These are phyloP conservation scores for Rallus limicola DNA, from an alignment of 2,113 vertebrate genomes.

Conservation along the genomic window DNA sequence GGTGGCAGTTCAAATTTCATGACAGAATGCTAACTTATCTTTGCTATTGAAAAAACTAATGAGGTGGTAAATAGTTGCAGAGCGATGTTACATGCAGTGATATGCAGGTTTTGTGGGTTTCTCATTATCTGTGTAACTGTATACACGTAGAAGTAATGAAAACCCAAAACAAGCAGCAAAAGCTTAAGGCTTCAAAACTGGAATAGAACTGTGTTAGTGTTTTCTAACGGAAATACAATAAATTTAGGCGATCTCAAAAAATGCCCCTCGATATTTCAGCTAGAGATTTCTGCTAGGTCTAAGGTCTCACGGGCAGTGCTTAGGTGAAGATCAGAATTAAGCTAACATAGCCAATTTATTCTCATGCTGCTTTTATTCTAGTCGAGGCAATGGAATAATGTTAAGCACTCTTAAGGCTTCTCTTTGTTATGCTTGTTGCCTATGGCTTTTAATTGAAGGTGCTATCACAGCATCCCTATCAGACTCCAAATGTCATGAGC, in stretches of 20 bases:
- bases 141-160: slow-evolving; percentile 19
- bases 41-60: slow-evolving; percentile 51
- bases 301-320: neutral
- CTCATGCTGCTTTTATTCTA: slow-evolving; percentile 8
- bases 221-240: neutral
- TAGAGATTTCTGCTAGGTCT: neutral
- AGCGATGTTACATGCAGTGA: neutral
- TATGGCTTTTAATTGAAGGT: slow-evolving; percentile 23
- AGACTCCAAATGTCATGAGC: slow-evolving; percentile 1
- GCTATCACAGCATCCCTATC: neutral
- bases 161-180: neutral
- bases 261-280: neutral
- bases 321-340: slow-evolving; percentile 29
- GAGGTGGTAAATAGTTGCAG: slow-evolving; percentile 49
- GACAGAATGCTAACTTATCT: slow-evolving; percentile 54
- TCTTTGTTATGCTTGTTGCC: slow-evolving; percentile 19
- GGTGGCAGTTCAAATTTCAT: slow-evolving; percentile 17
- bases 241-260: neutral
- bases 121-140: slow-evolving; percentile 3
- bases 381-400: neutral
- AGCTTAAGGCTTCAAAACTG: slow-evolving; percentile 20
- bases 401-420: slow-evolving; percentile 12
- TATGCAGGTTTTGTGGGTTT: neutral
- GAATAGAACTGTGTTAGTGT: neutral
- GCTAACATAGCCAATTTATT: slow-evolving; percentile 16